A percentile compares a stretch with the other conserved stretches of the same genome.
Evolutionary conservation across 2,113 vertebrate genomes (phyloP).

Genomic region (Craseonycteris thonglongyai): DNA sequence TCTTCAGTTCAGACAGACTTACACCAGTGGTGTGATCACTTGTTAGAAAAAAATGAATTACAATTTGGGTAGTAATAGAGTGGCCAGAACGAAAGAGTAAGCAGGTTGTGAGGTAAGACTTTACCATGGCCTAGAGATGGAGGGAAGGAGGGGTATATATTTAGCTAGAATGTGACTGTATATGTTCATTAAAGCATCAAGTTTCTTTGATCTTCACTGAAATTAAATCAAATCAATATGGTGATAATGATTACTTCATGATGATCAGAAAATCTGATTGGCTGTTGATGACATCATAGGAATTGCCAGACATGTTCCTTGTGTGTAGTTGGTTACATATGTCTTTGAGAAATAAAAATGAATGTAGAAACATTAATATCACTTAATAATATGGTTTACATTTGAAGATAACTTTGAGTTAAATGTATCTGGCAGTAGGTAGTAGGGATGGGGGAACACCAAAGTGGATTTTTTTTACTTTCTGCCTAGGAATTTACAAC

Average conservation of each 20-base stretch:
- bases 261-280: neutral
- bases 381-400: neutral
- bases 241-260: neutral
- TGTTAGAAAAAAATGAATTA: neutral
- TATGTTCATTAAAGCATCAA: neutral
- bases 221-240: constrained; percentile 15
- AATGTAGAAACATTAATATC: neutral
- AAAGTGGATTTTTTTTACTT: neutral
- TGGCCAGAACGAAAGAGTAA: neutral
- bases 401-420: neutral
- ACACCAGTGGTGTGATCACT: neutral
- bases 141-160: neutral
- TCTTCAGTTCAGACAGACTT: neutral
- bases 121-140: neutral
- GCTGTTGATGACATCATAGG: neutral
- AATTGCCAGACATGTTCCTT: neutral
- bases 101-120: neutral
- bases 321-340: neutral
- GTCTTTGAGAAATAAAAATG: constrained; percentile 30
- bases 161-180: neutral
- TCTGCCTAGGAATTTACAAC: neutral
- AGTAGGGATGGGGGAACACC: neutral
- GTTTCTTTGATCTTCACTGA: constrained; percentile 10
- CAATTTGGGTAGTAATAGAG: neutral
- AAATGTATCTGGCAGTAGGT: neutral